Evolutionary conservation across 2,888 invertebrate species (phyloP).

Genomic region (Rotaria magnacalcarata): DNA sequence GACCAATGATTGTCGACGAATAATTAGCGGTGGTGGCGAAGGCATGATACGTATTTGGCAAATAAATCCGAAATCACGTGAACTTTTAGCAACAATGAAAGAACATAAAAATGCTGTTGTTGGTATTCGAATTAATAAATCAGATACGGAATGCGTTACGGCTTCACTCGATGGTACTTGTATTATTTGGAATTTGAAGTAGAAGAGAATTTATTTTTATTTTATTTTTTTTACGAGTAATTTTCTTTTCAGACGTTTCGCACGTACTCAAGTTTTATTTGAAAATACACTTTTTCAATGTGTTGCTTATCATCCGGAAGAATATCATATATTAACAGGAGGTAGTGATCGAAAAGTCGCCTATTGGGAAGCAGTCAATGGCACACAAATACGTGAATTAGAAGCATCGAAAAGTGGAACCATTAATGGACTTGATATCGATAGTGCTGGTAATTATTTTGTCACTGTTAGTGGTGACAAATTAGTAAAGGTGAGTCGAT

Average conservation of each 20-base stretch:
- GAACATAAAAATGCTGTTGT: conserved; percentile 85
- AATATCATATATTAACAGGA: conserved; percentile 75
- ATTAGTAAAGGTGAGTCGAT: conserved; percentile 54
- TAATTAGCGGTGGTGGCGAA: conserved; percentile 83
- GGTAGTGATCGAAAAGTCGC: conserved; percentile 76
- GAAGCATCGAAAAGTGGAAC: conserved; percentile 62
- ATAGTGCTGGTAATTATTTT: conserved; percentile 70
- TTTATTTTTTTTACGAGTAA: not conserved
- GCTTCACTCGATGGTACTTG: conserved; percentile 86
- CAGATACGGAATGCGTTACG: conserved; percentile 77
- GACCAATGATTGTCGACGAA: conserved; percentile 68
- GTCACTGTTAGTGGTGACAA: conserved; percentile 82
- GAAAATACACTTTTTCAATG: conserved; percentile 67
- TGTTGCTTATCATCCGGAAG: conserved; percentile 54
- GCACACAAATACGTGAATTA: conserved; percentile 72
- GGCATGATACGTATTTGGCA: conserved; percentile 70
- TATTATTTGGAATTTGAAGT: conserved; percentile 85
- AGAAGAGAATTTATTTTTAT: conserved; percentile 55
- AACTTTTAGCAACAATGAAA: conserved; percentile 72
- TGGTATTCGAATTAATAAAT: conserved; percentile 72
- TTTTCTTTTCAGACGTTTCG: conserved; percentile 63
- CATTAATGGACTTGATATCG: conserved; percentile 74
- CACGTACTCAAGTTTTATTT: conserved; percentile 75
- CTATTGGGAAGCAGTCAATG: conserved; percentile 84
- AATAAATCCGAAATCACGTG: conserved; percentile 67